Percentiles rank a stretch among this genome's conserved stretches.
Evolutionary conservation across 2,113 vertebrate species (phyloP).

Genomic region (Otolemur garnettii): DNA sequence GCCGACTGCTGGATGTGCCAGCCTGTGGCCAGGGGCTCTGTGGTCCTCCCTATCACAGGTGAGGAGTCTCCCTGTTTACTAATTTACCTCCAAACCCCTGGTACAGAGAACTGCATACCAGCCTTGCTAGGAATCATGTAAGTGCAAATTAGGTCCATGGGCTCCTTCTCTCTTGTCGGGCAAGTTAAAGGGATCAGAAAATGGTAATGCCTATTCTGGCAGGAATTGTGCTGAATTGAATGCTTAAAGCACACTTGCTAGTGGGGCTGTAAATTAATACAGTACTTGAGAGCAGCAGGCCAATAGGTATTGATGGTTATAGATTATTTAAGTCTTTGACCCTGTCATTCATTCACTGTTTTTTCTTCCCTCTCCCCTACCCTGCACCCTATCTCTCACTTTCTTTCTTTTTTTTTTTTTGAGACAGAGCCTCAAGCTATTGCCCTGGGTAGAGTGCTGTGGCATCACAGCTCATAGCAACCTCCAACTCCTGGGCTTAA

Average conservation of each 20-base stretch:
- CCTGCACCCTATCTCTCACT: too few relatives aligned
- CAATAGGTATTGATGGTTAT: background rate
- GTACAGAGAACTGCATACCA: background rate
- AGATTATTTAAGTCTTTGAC: background rate
- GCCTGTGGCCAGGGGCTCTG: slow-evolving; percentile 77
- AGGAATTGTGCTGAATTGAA: background rate
- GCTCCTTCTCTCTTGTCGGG: background rate
- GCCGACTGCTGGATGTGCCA: slow-evolving; percentile 84
- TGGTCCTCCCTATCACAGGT: slow-evolving; percentile 86
- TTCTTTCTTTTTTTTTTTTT: background rate
- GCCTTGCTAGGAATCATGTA: too few relatives aligned
- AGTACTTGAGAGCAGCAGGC: background rate
- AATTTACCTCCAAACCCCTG: background rate
- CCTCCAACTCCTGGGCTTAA: too few relatives aligned
- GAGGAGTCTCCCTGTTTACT: background rate
- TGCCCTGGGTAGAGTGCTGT: too few relatives aligned
- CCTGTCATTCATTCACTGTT: background rate
- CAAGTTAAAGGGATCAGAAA: background rate
- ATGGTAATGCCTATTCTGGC: background rate
- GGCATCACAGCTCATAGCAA: too few relatives aligned
- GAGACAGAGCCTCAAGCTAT: too few relatives aligned
- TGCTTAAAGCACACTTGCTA: accelerated
- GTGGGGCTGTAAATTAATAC: background rate
- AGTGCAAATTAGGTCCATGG: background rate
- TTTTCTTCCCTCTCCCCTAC: background rate